Percentiles rank a stretch among this genome's conserved stretches.
Conservation (phyloP, 2,888 invertebrate species). For the Agrotis ipsilon region DNA sequence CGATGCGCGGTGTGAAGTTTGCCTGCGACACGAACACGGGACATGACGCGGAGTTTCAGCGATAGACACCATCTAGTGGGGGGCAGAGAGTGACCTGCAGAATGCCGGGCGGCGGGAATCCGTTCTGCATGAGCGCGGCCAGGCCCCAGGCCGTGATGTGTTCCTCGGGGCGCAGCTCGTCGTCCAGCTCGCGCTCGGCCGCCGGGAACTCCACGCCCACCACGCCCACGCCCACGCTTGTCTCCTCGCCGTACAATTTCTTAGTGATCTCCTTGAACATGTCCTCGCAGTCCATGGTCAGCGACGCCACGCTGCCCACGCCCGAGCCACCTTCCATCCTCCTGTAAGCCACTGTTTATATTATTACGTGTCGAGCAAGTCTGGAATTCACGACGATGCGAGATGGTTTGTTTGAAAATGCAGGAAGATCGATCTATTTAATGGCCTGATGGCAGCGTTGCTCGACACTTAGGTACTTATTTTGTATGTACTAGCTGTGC, state of each 20-base stretch:
- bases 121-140: constrained; percentile 95
- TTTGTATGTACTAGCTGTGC: no score
- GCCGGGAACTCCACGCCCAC: constrained; percentile 88
- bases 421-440: no score
- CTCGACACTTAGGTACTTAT: neutral
- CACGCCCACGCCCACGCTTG: constrained; percentile 79
- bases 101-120: constrained; percentile 93
- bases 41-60: no score
- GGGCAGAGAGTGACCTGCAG: constrained; percentile 75
- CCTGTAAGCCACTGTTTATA: constrained; percentile 19
- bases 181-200: constrained; percentile 88
- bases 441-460: no score
- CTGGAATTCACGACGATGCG: no score
- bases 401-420: no score
- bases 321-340: constrained; percentile 90
- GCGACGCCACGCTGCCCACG: constrained; percentile 86
- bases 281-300: constrained; percentile 94
- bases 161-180: constrained; percentile 93
- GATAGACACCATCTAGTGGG: neutral
- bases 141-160: constrained; percentile 94
- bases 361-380: neutral
- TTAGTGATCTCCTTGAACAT: constrained; percentile 98
- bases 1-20: constrained; percentile 90
- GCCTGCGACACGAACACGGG: constrained; percentile 77
- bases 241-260: constrained; percentile 97